These are phyloP conservation scores for Morone chrysops DNA, from an alignment of 2,113 vertebrate genomes.

Conservation along the genomic window DNA sequence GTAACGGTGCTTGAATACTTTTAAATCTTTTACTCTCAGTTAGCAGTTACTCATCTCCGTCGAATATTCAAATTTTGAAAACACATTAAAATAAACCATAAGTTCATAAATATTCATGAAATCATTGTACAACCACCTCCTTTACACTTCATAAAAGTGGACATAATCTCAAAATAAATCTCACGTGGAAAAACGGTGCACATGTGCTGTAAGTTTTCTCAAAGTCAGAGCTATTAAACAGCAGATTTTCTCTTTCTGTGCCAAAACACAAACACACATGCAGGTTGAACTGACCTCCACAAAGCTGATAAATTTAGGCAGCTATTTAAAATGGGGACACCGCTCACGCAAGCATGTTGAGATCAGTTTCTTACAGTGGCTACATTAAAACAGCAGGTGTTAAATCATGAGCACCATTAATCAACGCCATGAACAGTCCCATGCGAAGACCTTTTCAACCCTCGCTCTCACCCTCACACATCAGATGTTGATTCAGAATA, in stretches of 20 bases:
- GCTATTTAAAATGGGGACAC: conserved; percentile 84
- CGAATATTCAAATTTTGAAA: not conserved
- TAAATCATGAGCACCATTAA: conserved; percentile 86
- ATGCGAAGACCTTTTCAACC: conserved; percentile 33
- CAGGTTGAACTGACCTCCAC: conserved; percentile 78
- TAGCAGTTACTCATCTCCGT: not conserved
- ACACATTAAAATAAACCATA: not conserved
- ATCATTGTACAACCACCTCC: not conserved
- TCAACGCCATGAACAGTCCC: conserved; percentile 65
- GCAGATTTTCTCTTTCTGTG: conserved; percentile 25
- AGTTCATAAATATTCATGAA: not conserved
- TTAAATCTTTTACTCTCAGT: not conserved
- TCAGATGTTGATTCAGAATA: conserved; percentile 48
- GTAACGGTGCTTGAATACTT: not conserved
- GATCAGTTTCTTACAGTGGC: conserved; percentile 88
- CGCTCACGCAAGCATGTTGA: conserved; percentile 81
- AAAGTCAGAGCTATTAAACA: conserved; percentile 3
- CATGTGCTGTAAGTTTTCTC: not conserved
- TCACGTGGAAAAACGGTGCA: not conserved
- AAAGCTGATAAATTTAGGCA: conserved; percentile 88
- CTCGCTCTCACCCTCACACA: conserved; percentile 21
- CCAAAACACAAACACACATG: conserved; percentile 41
- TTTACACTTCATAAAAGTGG: not conserved
- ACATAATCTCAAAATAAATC: not conserved
- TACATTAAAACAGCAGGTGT: conserved; percentile 88